These are phyloP conservation scores for Actinia tenebrosa DNA, from an alignment of 64 coral and sea anemone species.

Conservation along the genomic window DNA sequence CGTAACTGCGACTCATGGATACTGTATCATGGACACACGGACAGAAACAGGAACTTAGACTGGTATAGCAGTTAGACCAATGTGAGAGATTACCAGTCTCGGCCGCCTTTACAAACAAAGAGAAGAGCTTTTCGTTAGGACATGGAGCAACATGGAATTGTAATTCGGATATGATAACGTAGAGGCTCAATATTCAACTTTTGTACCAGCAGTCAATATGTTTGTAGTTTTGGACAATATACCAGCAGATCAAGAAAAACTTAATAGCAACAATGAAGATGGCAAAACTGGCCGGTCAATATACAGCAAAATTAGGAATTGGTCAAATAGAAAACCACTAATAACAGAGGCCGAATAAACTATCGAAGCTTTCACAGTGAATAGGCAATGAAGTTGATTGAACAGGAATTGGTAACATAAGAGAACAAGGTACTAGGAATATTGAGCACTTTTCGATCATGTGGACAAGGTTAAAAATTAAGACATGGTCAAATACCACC, in stretches of 20 bases:
- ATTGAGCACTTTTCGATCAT: constrained; percentile 28
- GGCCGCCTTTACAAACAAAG: constrained; percentile 23
- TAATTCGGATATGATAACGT: background rate
- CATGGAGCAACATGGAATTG: background rate
- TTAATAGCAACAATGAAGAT: background rate
- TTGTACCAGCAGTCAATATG: constrained; percentile 10
- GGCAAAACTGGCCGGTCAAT: background rate
- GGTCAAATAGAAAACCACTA: background rate
- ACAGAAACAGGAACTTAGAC: constrained; percentile 17
- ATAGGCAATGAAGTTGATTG: background rate
- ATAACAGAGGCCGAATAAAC: background rate
- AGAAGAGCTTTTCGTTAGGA: constrained; percentile 8
- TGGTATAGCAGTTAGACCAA: background rate
- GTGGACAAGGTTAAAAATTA: background rate
- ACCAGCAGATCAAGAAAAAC: too few relatives aligned
- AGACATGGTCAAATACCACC: constrained; percentile 7
- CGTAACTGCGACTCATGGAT: constrained; percentile 2
- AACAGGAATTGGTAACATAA: background rate
- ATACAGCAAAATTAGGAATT: background rate
- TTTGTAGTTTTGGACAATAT: background rate
- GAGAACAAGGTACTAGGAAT: constrained; percentile 17
- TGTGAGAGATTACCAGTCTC: constrained; percentile 6
- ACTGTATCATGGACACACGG: background rate
- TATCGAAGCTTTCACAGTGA: background rate
- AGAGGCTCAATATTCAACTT: constrained; percentile 16